phyloP scores from a whole-genome alignment of 37 sponge, comb jelly and placozoan species.

The Spongilla lacustris region DNA sequence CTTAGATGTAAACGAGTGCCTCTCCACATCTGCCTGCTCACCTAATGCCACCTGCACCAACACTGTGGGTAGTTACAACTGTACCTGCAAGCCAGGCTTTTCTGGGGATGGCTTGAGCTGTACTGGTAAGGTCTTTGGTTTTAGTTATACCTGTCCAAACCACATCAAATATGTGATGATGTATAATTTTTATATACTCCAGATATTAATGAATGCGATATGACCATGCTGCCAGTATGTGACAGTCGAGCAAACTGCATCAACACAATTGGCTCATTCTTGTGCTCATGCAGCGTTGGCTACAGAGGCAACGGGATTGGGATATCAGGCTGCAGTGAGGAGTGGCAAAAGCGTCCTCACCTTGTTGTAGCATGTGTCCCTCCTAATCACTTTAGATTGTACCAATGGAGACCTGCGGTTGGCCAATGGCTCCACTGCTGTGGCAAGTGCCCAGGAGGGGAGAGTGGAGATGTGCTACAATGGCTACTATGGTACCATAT shows the following conservation, averaged over 20 bases:
- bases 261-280: slow-evolving; percentile 9
- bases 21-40: neutral
- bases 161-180: neutral
- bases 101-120: neutral
- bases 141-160: neutral
- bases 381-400: neutral
- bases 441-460: neutral
- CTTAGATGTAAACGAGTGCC: slow-evolving; percentile 42
- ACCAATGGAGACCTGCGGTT: slow-evolving; percentile 8
- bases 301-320: slow-evolving; percentile 28
- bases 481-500: slow-evolving; percentile 1
- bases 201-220: slow-evolving; percentile 18
- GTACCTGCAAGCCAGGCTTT: neutral
- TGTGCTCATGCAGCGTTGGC: slow-evolving; percentile 19
- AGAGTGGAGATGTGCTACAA: slow-evolving; percentile 19
- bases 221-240: neutral
- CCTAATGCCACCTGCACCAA: neutral
- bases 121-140: neutral
- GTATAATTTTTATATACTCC: neutral
- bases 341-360: neutral
- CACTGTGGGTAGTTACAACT: neutral
- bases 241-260: slow-evolving; percentile 20
- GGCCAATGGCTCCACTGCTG: slow-evolving; percentile 9
- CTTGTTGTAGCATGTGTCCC: neutral
- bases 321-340: neutral